These are phyloP conservation scores for Neoascia interrupta DNA, from an alignment of 2,888 invertebrate genomes.

Conservation along the genomic window DNA sequence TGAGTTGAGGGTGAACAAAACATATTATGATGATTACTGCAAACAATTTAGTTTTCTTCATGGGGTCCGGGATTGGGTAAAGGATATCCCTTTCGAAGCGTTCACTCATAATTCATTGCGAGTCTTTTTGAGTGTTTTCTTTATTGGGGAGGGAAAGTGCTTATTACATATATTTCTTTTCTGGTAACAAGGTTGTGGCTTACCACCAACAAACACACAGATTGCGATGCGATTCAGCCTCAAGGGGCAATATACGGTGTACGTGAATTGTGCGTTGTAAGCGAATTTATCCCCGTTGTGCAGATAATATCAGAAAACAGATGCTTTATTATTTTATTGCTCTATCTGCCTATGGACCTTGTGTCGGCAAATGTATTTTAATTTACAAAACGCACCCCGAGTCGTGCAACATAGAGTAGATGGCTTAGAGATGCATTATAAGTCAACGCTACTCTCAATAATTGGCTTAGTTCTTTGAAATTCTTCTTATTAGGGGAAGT, in stretches of 20 bases:
- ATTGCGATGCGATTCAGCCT: too few species aligned
- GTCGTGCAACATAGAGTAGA: too few species aligned
- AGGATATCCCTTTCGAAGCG: too few species aligned
- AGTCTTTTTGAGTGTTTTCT: constrained; percentile 3
- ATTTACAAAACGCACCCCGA: constrained; percentile 44
- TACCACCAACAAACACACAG: background rate
- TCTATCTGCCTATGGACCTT: background rate
- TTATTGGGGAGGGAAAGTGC: constrained; percentile 9
- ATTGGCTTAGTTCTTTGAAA: too few species aligned
- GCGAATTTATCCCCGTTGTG: constrained; percentile 8
- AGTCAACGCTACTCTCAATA: too few species aligned
- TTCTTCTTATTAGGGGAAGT: constrained; percentile 49
- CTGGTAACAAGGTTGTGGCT: constrained; percentile 19
- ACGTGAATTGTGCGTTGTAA: background rate
- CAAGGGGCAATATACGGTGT: too few species aligned
- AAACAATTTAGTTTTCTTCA: constrained; percentile 40
- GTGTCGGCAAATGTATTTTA: constrained; percentile 34
- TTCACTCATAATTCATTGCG: constrained; percentile 46
- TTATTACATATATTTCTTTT: constrained; percentile 1
- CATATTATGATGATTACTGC: constrained; percentile 37
- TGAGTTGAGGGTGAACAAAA: constrained; percentile 25
- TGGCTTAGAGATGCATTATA: too few species aligned
- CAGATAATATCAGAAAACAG: constrained; percentile 59
- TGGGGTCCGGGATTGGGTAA: constrained; percentile 30
- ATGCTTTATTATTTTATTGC: constrained; percentile 67